A percentile compares a stretch with the other conserved stretches of the same genome.
Conservation (phyloP, 2,888 invertebrate genomes). For the Rotaria sp. region DNA sequence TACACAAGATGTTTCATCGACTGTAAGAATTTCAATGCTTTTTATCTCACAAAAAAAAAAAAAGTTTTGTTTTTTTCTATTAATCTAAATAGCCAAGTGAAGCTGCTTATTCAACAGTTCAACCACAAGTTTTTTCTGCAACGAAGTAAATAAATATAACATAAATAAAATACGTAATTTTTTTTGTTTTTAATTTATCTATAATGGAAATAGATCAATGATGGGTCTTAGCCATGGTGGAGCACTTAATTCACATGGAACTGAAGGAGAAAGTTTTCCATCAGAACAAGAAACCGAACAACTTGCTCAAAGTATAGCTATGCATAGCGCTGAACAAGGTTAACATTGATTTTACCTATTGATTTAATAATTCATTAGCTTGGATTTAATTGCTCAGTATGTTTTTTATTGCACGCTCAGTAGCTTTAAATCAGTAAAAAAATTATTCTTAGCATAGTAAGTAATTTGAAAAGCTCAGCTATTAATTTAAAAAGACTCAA, state of each 20-base stretch:
- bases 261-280: background rate
- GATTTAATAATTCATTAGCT: no score
- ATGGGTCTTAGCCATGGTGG: background rate
- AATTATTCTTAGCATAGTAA: no score
- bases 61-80: no score
- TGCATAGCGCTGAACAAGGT: background rate
- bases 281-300: background rate
- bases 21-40: background rate
- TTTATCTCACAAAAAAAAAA: no score
- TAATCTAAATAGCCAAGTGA: background rate
- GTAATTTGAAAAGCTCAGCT: no score
- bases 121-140: conserved; percentile 1
- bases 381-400: no score
- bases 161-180: background rate
- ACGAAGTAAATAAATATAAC: background rate
- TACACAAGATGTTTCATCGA: background rate
- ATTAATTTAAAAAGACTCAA: no score
- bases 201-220: background rate
- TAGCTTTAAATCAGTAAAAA: no score
- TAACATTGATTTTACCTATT: background rate
- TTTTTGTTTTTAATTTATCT: background rate
- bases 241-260: background rate
- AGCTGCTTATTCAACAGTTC: background rate
- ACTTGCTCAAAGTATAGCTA: background rate
- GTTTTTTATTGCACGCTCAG: no score